A percentile compares a stretch with the other conserved stretches of the same genome.
Conservation (phyloP, 2,888 invertebrate genomes). For the Cremastobaeus sp. region DNA sequence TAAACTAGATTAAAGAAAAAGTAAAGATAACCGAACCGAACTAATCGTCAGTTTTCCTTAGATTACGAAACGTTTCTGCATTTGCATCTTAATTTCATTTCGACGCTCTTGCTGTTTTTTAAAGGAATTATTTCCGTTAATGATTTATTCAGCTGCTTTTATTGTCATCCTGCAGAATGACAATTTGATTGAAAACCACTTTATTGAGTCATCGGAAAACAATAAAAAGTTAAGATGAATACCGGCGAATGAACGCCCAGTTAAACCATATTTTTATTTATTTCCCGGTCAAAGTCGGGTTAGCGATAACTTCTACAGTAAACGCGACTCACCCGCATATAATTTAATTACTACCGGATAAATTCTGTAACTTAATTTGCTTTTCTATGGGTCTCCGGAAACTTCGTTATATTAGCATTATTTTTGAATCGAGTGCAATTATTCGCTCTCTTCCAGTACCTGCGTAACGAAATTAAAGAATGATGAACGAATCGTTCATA, state of each 20-base stretch:
- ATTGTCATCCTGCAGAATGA: too few relatives aligned
- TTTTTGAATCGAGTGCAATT: slow-evolving; percentile 30
- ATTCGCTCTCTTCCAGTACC: slow-evolving; percentile 1
- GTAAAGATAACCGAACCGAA: too few relatives aligned
- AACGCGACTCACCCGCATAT: slow-evolving; percentile 23
- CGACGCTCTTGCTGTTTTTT: too few relatives aligned
- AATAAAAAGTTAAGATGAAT: slow-evolving; percentile 19
- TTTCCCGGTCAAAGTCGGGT: slow-evolving; percentile 6
- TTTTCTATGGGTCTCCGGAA: slow-evolving; percentile 22
- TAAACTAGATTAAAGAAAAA: too few relatives aligned
- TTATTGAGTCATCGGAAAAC: slow-evolving; percentile 9
- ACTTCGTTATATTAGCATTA: slow-evolving; percentile 39
- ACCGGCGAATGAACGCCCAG: slow-evolving; percentile 27
- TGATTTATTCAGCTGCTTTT: too few relatives aligned
- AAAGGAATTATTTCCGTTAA: slow-evolving; percentile 1
- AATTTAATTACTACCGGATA: slow-evolving; percentile 41
- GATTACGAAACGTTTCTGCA: too few relatives aligned
- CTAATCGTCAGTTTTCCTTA: too few relatives aligned
- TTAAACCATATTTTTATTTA: slow-evolving; percentile 40
- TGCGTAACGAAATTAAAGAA: too few relatives aligned
- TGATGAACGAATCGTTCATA: background rate
- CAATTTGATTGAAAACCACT: slow-evolving; percentile 9
- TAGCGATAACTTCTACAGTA: slow-evolving; percentile 34
- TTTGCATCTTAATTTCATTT: too few relatives aligned
- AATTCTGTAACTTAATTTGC: slow-evolving; percentile 38